Evolutionary conservation across 2,113 vertebrate species (phyloP).

Genomic region (Maccullochella peelii): DNA sequence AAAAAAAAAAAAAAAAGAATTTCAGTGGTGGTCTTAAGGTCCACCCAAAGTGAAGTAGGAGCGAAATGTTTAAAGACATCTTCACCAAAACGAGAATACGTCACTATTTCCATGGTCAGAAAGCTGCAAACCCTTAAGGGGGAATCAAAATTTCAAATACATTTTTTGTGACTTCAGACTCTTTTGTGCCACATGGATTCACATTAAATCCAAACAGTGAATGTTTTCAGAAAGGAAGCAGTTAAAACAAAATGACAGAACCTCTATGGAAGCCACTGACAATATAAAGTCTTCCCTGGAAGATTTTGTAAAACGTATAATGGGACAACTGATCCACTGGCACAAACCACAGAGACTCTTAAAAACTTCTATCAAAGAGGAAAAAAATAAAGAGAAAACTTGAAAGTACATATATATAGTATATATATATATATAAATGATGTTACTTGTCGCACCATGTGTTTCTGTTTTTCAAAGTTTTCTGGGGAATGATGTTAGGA

Average conservation of each 20-base stretch:
- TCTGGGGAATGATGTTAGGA: slow-evolving; percentile 68
- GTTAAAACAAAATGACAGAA: slow-evolving; percentile 5
- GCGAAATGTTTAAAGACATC: background rate
- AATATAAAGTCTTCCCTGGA: slow-evolving; percentile 15
- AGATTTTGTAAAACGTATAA: slow-evolving; percentile 22
- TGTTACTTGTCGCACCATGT: slow-evolving; percentile 79
- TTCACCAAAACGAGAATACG: slow-evolving; percentile 7
- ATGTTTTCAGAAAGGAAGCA: slow-evolving; percentile 60
- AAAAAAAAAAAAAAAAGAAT: background rate
- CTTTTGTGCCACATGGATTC: slow-evolving; percentile 66
- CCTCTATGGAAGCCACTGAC: slow-evolving; percentile 2
- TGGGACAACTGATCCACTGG: slow-evolving; percentile 23
- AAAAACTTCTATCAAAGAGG: slow-evolving; percentile 38
- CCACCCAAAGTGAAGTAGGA: background rate
- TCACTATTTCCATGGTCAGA: slow-evolving; percentile 47
- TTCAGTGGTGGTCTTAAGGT: background rate
- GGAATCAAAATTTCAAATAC: slow-evolving; percentile 8
- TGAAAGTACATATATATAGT: slow-evolving; percentile 64
- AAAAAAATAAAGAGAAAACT: slow-evolving; percentile 54
- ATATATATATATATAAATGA: slow-evolving; percentile 70
- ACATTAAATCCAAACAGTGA: slow-evolving; percentile 55
- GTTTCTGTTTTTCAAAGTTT: slow-evolving; percentile 77
- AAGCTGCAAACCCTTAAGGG: slow-evolving; percentile 17
- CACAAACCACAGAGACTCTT: slow-evolving; percentile 47
- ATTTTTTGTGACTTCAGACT: slow-evolving; percentile 64